Evolutionary conservation across 2,888 invertebrate genomes (phyloP), one percentile per base, ranked within the genome.

Genomic region (Pseudoips prasinana): DNA sequence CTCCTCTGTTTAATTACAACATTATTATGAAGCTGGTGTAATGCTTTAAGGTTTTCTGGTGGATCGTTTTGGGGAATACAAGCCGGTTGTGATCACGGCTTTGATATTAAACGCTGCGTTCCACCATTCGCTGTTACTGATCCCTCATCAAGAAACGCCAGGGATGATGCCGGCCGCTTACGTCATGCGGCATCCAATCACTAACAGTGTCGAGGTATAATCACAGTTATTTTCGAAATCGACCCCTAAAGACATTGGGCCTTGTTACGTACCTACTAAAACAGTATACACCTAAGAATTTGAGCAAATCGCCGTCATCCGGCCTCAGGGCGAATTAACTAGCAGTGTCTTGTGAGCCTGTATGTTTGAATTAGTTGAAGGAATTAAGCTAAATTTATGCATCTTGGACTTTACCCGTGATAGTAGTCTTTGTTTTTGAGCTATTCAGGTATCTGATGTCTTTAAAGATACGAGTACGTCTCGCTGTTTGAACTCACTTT

Each of bases 31-130:
- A 25, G 26, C 32, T 8, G 45, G 27, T 38, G 26, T 43, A 41
- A 46, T 63, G 25, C 37, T 86, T 90, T 44, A 81, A 93, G 95
- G 95, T 46, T 94, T 94, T 71, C 84, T 96, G 50, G 96, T 96
- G 40, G 96, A 97, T 78, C 95, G 94, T 79, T 94, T 95, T 64
- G 95, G 95, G 31, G 93, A 94, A 71, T 96, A 96, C 81, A 96
- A 95, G 70, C 92, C 94, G 0, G 94, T 96, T 10, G 93, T 97
- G 38, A 92, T 96, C 47, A 90, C 94, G 36, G 93, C 95, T 36
- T 90, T 96, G 50, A 83, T 95, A 35, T 79, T 95, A 43, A 94
- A 95, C 58, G 95, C 95, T 3, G 87, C 93, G 1, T 93, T 95
- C 57, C 96, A 96, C 74, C 94, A 95, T 66, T 92, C 94, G 2